Evolutionary conservation across 2,888 invertebrate species (phyloP).

Genomic region (Volucella inflata): DNA sequence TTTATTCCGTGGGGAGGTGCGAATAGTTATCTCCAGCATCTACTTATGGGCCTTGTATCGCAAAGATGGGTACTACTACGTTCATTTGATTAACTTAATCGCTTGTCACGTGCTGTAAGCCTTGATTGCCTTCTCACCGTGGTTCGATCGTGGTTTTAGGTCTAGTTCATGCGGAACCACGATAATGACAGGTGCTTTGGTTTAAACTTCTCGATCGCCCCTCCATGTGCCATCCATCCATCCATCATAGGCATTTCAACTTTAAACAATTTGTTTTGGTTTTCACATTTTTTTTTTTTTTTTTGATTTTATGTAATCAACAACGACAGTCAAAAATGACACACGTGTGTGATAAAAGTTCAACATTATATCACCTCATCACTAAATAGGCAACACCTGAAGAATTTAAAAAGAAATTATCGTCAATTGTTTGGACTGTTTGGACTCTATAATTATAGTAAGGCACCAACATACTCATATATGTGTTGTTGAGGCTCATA

Average conservation of each 20-base stretch:
- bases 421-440: no score
- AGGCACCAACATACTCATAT: slow-evolving; percentile 7
- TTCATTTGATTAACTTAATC: slow-evolving; percentile 58
- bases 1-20: background rate
- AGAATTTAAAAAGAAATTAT: slow-evolving; percentile 1
- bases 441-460: no score
- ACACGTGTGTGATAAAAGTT: slow-evolving; percentile 21
- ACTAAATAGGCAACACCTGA: slow-evolving; percentile 22
- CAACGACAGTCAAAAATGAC: background rate
- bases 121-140: slow-evolving; percentile 10
- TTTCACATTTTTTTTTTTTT: slow-evolving; percentile 35
- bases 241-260: slow-evolving; percentile 66
- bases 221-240: slow-evolving; percentile 28
- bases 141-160: slow-evolving; percentile 1
- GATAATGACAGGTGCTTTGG: background rate
- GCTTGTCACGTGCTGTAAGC: slow-evolving; percentile 48
- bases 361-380: slow-evolving; percentile 29
- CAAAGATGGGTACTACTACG: slow-evolving; percentile 50
- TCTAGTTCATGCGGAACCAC: no score
- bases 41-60: slow-evolving; percentile 31
- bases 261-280: slow-evolving; percentile 38
- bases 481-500: slow-evolving; percentile 17
- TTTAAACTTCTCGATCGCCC: background rate
- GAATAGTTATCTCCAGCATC: slow-evolving; percentile 3
- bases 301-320: slow-evolving; percentile 52